Conservation (phyloP, 2,888 invertebrate species). For the Xestoiulus laeticollis region DNA sequence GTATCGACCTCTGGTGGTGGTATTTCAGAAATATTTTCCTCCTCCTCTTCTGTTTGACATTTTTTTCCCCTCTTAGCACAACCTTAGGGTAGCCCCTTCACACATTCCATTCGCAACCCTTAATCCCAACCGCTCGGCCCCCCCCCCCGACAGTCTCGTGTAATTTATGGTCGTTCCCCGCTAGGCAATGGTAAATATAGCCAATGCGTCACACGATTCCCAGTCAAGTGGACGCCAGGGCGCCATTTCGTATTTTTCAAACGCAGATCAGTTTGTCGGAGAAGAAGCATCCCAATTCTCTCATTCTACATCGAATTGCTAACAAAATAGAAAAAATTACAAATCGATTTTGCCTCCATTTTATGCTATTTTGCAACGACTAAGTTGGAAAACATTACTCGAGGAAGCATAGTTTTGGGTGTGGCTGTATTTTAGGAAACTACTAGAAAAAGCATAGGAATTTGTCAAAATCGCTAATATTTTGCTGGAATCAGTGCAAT, state of each 20-base stretch:
- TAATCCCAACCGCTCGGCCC: neutral
- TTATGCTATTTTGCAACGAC: too few relatives aligned
- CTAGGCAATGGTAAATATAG: conserved; percentile 8
- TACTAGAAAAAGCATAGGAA: too few relatives aligned
- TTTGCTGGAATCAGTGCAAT: too few relatives aligned
- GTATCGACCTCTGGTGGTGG: neutral
- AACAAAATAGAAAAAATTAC: too few relatives aligned
- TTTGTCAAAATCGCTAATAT: too few relatives aligned
- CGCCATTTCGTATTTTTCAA: neutral
- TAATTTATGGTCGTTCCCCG: neutral
- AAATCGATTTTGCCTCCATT: too few relatives aligned
- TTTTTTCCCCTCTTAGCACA: neutral
- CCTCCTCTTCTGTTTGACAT: neutral
- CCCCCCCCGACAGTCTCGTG: neutral
- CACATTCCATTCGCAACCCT: neutral
- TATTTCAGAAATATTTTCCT: neutral
- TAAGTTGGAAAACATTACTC: too few relatives aligned
- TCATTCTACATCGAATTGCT: neutral
- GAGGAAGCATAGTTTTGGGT: too few relatives aligned
- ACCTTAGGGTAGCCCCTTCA: neutral
- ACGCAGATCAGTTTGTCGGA: neutral
- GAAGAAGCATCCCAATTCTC: neutral
- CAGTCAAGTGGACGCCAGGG: neutral
- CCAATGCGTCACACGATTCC: conserved; percentile 6
- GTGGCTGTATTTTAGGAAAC: too few relatives aligned